Evolutionary conservation across 1,140 invertebrate genomes (phyloP).

Genomic region (Tetranychus cinnabarinus): DNA sequence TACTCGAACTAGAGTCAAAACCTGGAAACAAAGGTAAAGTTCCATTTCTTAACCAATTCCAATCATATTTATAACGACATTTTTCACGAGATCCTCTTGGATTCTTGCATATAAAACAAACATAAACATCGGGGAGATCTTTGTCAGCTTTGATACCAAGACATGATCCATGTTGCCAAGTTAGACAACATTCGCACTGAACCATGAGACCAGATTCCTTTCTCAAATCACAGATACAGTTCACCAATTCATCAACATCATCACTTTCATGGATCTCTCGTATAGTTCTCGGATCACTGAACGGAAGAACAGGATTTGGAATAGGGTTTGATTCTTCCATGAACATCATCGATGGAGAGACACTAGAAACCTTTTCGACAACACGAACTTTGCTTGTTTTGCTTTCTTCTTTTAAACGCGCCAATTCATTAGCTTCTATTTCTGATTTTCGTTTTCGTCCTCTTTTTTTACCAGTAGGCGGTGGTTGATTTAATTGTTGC

Average conservation of each 20-base stretch:
- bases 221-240: constrained; percentile 50
- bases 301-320: constrained; percentile 3
- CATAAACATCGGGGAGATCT: constrained; percentile 66
- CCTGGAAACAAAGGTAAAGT: constrained; percentile 23
- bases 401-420: too few species aligned
- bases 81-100: constrained; percentile 36
- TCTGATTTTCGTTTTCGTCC: too few species aligned
- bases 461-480: too few species aligned
- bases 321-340: background rate
- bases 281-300: constrained; percentile 3
- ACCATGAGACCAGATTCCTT: constrained; percentile 87
- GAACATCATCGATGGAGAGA: too few species aligned
- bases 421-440: too few species aligned
- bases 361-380: too few species aligned
- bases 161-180: constrained; percentile 79
- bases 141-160: constrained; percentile 52
- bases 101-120: constrained; percentile 62
- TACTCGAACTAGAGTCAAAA: background rate
- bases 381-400: too few species aligned
- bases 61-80: constrained; percentile 51
- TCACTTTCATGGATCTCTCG: constrained; percentile 9
- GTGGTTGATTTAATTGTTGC: too few species aligned
- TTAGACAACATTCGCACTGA: constrained; percentile 74
- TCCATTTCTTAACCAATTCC: constrained; percentile 64
- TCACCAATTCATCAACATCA: constrained; percentile 43